Conservation (phyloP, 1,140 invertebrate genomes). For the Cotesia vestalis region DNA sequence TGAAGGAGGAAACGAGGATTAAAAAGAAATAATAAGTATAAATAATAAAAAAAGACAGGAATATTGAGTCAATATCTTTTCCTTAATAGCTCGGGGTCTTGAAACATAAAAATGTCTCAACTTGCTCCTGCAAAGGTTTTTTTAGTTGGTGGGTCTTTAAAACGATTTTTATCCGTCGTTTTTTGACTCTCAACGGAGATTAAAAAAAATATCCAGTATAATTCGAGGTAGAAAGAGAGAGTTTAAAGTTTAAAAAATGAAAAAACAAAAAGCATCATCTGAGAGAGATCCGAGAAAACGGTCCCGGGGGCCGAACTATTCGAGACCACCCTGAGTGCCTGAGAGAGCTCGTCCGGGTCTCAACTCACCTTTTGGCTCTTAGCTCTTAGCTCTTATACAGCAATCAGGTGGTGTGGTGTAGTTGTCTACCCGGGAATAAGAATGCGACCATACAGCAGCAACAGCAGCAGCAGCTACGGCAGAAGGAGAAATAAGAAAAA, state of each 20-base stretch:
- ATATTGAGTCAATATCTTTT: slow-evolving; percentile 52
- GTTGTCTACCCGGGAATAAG: slow-evolving; percentile 42
- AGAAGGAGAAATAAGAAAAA: slow-evolving; percentile 43
- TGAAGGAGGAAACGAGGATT: slow-evolving; percentile 4
- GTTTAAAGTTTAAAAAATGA: slow-evolving; percentile 48
- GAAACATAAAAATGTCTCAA: slow-evolving; percentile 59
- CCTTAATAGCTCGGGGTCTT: slow-evolving; percentile 28
- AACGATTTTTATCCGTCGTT: slow-evolving; percentile 10
- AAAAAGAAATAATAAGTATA: slow-evolving; percentile 18
- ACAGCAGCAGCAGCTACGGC: neutral
- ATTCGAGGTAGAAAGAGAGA: slow-evolving; percentile 30
- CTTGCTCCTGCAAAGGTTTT: slow-evolving; percentile 43
- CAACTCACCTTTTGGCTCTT: no score
- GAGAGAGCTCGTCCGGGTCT: slow-evolving; percentile 40
- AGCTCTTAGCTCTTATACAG: slow-evolving; percentile 30
- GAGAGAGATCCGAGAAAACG: slow-evolving; percentile 49
- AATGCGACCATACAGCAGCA: slow-evolving; percentile 53
- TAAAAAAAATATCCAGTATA: slow-evolving; percentile 23
- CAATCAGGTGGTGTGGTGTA: slow-evolving; percentile 53
- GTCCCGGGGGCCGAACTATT: slow-evolving; percentile 54
- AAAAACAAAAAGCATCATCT: slow-evolving; percentile 46
- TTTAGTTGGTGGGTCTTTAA: slow-evolving; percentile 5
- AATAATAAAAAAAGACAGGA: slow-evolving; percentile 42
- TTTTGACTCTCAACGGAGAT: slow-evolving; percentile 15
- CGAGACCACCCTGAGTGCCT: slow-evolving; percentile 56